Evolutionary conservation across 2,113 vertebrate species (phyloP), one percentile per base, ranked within the genome.

Genomic region (Glaucomys volans): DNA sequence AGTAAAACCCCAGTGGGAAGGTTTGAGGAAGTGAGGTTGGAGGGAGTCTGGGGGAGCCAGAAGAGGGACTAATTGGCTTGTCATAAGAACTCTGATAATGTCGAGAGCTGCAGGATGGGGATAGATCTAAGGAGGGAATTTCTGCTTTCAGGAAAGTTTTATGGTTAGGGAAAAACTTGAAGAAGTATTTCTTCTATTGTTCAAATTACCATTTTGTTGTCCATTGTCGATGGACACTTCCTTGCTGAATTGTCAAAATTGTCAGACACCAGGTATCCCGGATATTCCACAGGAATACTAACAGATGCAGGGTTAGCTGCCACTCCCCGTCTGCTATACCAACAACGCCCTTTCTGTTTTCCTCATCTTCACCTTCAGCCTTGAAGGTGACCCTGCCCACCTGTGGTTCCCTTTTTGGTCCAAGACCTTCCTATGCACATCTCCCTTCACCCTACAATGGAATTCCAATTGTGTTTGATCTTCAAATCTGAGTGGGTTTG

Each of bases 41-140:
- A 50, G 3, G 9, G 30, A 1, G 20, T 5, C 80, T 30, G 24
- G 24, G 52, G 50, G 12, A 28, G 28, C 44, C 17, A 11, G 28
- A 37, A 83, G 5, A 47, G 13, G 54, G 62, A 50, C 17, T 50
- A 47, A 54, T 28, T 17, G 16, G n/a, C 80, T 71, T 77, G 30
- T 35, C 40, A 9, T 76, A 52, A 71, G 40, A 42, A 76, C 42
- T 54, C 35, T 67, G 71, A 62, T 72, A 30, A 44, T 40, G 30
- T 42, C 20, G 86, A 69, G 40, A 47, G 5, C 76, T 85, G 28
- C 22, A 66, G 59, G 75, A 24, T 66, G 35, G 35, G 54, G 77
- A 16, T 42, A 28, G 59, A 9, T 76, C 91, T 89, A 74, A 85
- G 59, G 59, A 96, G 57, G 74, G 88, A 81, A 62, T 72, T 91